Evolutionary conservation across 2,888 invertebrate species (phyloP).

Genomic region (Elegia similella): DNA sequence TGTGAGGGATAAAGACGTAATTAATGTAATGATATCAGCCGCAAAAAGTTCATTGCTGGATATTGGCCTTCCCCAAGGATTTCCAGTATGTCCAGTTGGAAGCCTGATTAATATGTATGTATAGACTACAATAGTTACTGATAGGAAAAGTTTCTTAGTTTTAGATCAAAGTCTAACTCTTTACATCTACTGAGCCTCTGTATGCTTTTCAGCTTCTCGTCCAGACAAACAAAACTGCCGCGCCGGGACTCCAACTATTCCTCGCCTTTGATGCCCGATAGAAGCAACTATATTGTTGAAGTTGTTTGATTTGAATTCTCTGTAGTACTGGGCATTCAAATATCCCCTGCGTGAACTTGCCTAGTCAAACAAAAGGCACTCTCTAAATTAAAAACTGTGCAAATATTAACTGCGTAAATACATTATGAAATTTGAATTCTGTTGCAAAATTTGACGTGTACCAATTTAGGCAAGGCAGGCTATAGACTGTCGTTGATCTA

Average conservation of each 20-base stretch:
- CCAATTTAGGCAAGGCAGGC: too few relatives aligned
- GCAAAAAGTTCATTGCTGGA: too few relatives aligned
- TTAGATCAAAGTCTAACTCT: too few relatives aligned
- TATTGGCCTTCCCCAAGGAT: too few relatives aligned
- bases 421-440: too few relatives aligned
- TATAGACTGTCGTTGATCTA: too few relatives aligned
- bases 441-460: too few relatives aligned
- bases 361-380: background rate
- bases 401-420: background rate
- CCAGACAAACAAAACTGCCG: background rate
- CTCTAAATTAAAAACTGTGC: background rate
- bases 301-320: conserved; percentile 11
- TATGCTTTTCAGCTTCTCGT: background rate
- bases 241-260: background rate
- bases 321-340: conserved; percentile 2
- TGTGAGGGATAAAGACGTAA: too few relatives aligned
- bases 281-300: conserved; percentile 9
- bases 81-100: background rate
- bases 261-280: conserved; percentile 4
- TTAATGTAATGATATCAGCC: too few relatives aligned
- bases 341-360: background rate
- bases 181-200: background rate
- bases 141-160: too few relatives aligned
- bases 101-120: background rate
- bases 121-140: too few relatives aligned